Percentiles rank a stretch among this genome's conserved stretches.
Conservation (phyloP, 2,797 vertebrate species). For the Trichosurus vulpecula region DNA sequence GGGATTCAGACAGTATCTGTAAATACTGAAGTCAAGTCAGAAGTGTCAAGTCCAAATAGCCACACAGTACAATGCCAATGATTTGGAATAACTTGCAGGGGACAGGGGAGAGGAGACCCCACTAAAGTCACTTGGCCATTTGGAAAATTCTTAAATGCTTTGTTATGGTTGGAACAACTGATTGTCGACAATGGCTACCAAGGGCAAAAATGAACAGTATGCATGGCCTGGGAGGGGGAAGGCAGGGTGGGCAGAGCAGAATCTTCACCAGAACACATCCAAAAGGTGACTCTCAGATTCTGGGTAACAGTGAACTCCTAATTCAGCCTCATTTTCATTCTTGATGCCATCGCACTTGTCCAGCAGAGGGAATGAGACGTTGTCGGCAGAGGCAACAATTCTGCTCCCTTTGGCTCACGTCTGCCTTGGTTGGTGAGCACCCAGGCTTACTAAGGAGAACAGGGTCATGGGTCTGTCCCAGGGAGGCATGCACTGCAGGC, state of each 20-base stretch:
- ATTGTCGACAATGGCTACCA: conserved; percentile 72
- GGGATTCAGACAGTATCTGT: conserved; percentile 21
- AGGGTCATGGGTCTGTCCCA: background rate
- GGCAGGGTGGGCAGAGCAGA: background rate
- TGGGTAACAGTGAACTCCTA: background rate
- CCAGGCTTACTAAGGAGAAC: background rate
- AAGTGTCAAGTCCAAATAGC: conserved; percentile 18
- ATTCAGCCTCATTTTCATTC: background rate
- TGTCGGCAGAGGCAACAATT: background rate
- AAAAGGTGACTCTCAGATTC: conserved; percentile 36
- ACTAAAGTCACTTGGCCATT: conserved; percentile 75
- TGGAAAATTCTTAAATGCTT: conserved; percentile 70
- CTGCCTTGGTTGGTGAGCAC: background rate
- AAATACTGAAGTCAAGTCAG: conserved; percentile 4
- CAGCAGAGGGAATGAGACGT: conserved; percentile 10
- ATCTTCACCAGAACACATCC: conserved; percentile 34
- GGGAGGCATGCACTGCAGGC: background rate
- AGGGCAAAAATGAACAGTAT: conserved; percentile 10
- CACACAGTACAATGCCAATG: conserved; percentile 26
- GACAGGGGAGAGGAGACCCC: conserved; percentile 42
- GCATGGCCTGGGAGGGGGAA: background rate
- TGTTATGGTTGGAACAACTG: conserved; percentile 60
- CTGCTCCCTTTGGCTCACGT: background rate
- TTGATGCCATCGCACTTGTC: conserved; percentile 19
- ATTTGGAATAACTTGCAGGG: conserved; percentile 71